Base-by-base conservation (phyloP, 2,113 vertebrate genomes). In the Bostrychus sinensis region DNA sequence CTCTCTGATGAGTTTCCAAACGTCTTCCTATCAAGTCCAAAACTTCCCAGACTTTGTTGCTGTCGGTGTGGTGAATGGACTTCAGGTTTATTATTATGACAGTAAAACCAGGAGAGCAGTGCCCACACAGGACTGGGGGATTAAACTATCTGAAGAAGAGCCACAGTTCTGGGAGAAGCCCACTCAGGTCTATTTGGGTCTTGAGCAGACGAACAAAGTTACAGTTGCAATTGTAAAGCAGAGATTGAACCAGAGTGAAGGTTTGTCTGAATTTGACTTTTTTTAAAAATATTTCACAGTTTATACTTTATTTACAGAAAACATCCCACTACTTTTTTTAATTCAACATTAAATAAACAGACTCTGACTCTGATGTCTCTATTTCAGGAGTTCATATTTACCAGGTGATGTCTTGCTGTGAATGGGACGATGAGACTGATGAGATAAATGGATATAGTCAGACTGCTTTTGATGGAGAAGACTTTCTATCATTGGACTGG, bases 401-500 rank as follows among this genome's bases (percentile, higher is more conserved):
- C 1, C 91, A 91, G 70, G 0, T 0, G 0, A 62, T 78, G 77
- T 0, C 0, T 0, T 83, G 85, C n/a, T 93, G 88, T 68, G 54
- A 91, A 0, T n/a, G 82, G 56, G 36, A 82, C 17, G 53, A 64
- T 3, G 12, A 66, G 0, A 62, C 81, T 0, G 6, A 2, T 0
- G 8, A 3, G 3, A 56, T n/a, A 0, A 30, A 9, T 0, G 84
- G 76, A 0, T 82, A 7, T 4, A 0, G 0, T 0, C 82, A 78
- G 22, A 0, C 0, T 0, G 78, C 64, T 4, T 89, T 70, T 6
- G 64, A 92, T 0, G 86, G 90, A 43, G 48, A 1, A 0, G 82
- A 91, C 7, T 89, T 84, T 28, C 0, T 92, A 1, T 0, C 38
- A 10, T 32, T 89, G 0, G 70, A 92, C 54, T 1, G 59, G 19